These are phyloP conservation scores for Melierax canorus DNA, from an alignment of 2,113 vertebrate genomes.

Conservation along the genomic window DNA sequence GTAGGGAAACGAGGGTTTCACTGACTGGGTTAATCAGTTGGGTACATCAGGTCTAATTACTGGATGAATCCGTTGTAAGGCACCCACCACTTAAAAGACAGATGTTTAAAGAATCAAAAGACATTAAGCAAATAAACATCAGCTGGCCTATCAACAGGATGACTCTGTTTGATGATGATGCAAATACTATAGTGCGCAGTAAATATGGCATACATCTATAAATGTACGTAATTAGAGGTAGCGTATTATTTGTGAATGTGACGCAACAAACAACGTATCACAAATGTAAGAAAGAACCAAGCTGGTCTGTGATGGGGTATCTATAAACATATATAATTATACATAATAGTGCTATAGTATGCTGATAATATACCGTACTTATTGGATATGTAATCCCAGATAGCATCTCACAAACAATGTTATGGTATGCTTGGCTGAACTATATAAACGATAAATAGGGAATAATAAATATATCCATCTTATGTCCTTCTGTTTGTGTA, in stretches of 20 bases:
- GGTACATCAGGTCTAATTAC: neutral
- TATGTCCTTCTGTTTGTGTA: neutral
- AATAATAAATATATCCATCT: neutral
- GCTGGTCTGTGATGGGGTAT: neutral
- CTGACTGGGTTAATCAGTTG: neutral
- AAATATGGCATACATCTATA: neutral
- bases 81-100: conserved; percentile 1
- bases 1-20: neutral
- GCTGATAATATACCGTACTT: neutral
- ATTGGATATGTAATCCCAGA: conserved; percentile 25
- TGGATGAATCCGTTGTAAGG: neutral
- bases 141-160: conserved; percentile 42
- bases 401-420: conserved; percentile 9
- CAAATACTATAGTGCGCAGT: neutral
- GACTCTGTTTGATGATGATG: conserved; percentile 11
- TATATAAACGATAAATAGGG: neutral
- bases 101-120: conserved; percentile 12
- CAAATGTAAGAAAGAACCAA: neutral
- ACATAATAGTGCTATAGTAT: neutral
- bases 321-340: conserved; percentile 40
- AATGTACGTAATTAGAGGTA: neutral
- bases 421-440: neutral
- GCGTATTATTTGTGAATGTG: neutral
- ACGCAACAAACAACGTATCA: neutral
- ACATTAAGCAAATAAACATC: neutral